Conservation (phyloP, 2,113 vertebrate genomes). For the Picathartes gymnocephalus region DNA sequence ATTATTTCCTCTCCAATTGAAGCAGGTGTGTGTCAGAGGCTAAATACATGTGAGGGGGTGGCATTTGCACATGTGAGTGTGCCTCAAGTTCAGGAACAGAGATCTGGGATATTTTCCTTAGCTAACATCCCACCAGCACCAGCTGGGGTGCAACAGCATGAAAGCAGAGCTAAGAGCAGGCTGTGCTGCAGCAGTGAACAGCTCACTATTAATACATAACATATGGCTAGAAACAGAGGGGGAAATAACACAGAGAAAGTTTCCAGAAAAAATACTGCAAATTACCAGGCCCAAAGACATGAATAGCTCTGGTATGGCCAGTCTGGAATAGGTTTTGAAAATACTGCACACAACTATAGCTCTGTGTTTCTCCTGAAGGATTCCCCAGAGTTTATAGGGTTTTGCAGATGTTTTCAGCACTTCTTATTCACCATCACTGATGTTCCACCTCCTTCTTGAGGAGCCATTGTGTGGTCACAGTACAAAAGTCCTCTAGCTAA, state of each 20-base stretch:
- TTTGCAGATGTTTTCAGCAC: background rate
- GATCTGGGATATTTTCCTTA: background rate
- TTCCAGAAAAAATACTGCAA: background rate
- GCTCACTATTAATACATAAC: background rate
- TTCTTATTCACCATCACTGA: background rate
- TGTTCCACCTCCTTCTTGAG: background rate
- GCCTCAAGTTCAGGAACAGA: background rate
- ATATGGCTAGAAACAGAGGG: background rate
- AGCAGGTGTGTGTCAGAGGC: background rate
- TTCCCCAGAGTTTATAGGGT: background rate
- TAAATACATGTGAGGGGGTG: background rate
- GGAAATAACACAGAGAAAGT: background rate
- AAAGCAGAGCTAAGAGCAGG: background rate
- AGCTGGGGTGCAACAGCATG: background rate
- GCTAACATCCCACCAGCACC: background rate
- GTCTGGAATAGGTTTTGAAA: background rate
- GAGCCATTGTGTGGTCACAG: background rate
- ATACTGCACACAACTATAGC: background rate
- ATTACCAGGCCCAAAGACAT: background rate
- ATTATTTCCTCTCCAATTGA: background rate
- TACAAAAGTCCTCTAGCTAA: background rate
- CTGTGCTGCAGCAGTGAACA: background rate
- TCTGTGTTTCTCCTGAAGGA: background rate
- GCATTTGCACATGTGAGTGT: accelerated
- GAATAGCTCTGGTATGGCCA: background rate